Evolutionary conservation across 2,888 invertebrate genomes (phyloP).

Genomic region (Dermolepida albohirtum): DNA sequence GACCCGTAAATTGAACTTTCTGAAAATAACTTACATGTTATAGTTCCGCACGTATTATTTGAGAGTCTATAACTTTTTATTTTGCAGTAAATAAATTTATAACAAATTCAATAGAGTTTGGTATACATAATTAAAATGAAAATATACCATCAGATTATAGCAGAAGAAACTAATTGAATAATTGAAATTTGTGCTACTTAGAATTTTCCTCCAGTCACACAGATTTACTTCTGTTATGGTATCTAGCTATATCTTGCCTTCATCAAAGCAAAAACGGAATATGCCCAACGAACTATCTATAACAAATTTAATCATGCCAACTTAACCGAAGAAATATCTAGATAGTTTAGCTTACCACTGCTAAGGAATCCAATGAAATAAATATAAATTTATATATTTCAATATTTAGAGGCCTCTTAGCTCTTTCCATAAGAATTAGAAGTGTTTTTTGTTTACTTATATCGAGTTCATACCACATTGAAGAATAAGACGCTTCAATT

Average conservation of each 20-base stretch:
- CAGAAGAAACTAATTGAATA: no score
- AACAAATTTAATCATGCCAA: background rate
- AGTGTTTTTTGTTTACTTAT: background rate
- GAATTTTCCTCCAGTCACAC: no score
- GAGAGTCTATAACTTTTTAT: no score
- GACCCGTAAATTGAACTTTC: no score
- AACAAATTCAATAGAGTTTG: no score
- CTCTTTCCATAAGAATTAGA: conserved; percentile 34
- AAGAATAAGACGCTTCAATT: conserved; percentile 17
- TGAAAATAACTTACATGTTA: no score
- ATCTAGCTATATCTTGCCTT: conserved; percentile 9
- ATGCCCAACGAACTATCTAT: conserved; percentile 23
- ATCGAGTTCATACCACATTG: conserved; percentile 16
- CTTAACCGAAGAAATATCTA: background rate
- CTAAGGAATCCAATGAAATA: conserved; percentile 20
- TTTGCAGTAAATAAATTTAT: no score
- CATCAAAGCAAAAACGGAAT: conserved; percentile 25
- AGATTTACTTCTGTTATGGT: background rate
- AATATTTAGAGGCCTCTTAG: conserved; percentile 23
- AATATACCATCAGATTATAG: no score
- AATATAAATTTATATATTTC: conserved; percentile 2
- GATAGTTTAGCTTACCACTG: conserved; percentile 2
- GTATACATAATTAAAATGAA: no score
- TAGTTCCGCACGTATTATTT: no score
- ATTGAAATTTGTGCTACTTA: no score